These are phyloP conservation scores for Junonia oenone DNA, from an alignment of 2,888 invertebrate genomes.

Conservation along the genomic window DNA sequence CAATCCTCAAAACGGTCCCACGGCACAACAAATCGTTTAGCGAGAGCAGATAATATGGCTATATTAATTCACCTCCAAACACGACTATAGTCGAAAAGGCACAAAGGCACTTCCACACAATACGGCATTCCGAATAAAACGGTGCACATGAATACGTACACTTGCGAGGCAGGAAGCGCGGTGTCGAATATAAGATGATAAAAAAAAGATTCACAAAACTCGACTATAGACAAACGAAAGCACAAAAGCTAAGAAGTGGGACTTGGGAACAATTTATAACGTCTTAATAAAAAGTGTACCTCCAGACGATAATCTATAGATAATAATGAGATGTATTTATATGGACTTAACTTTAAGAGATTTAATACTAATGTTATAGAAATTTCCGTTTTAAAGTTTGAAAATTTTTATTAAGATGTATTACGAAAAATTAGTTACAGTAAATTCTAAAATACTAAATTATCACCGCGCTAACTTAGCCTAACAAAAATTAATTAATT, in stretches of 20 bases:
- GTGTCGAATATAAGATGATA: conserved; percentile 64
- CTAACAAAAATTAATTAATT: too few relatives aligned
- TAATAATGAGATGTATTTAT: neutral
- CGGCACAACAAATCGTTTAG: conserved; percentile 43
- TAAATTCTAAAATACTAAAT: too few relatives aligned
- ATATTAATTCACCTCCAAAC: conserved; percentile 61
- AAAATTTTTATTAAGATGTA: too few relatives aligned
- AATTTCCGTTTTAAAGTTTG: too few relatives aligned
- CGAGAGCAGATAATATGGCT: conserved; percentile 53
- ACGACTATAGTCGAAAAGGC: conserved; percentile 70
- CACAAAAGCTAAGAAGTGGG: conserved; percentile 44
- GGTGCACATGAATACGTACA: conserved; percentile 53
- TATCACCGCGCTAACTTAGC: too few relatives aligned
- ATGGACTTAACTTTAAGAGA: neutral
- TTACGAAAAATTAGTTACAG: too few relatives aligned
- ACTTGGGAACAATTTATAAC: conserved; percentile 44
- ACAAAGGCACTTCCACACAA: conserved; percentile 67
- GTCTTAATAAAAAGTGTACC: conserved; percentile 34
- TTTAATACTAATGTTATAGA: too few relatives aligned
- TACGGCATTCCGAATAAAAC: conserved; percentile 52
- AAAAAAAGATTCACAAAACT: conserved; percentile 48
- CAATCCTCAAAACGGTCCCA: conserved; percentile 45
- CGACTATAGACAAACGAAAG: conserved; percentile 47
- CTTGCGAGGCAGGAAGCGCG: conserved; percentile 73
- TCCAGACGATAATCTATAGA: neutral